Base-by-base conservation (phyloP, 1,140 invertebrate genomes). In the Sycobia sp. region DNA sequence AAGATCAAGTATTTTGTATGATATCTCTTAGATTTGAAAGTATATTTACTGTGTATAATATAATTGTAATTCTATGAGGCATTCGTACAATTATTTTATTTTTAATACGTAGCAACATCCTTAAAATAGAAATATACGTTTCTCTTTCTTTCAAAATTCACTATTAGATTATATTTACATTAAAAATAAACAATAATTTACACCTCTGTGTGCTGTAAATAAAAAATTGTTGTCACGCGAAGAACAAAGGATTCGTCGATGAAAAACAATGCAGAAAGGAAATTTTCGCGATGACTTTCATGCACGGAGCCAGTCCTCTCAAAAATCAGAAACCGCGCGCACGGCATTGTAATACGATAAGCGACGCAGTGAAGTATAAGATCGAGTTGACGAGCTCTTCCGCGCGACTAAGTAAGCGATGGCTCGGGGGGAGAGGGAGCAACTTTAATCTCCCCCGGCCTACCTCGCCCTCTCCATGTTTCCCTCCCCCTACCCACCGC, bases 321-420 rank as follows among this genome's bases (percentile, higher is more conserved):
- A 11, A 20, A 27, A 51, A 46, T 54, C 25, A 54, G 47, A 56
- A 46, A 53, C 13, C 7, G 14, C 22, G 44, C n/a, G 29, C 43
- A 44, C 18, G 14, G 16, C 29, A 23, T 43, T 36, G 41, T 23
- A 55, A 55, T n/a, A 38, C 34, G 50, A 56, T 62, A 55, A 55
- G 51, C 51, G 27, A 11, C 13, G 7, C 51, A 49, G 22, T 13
- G 38, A 36, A 55, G 43, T 20, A 39, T 41, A 49, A 54, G 39
- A 62, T 29, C 51, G 41, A 39, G 32, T 49, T 49, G 29, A 62
- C 29, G 59, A 62, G 50, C 39, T 54, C 50, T 62, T 53, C 39
- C 32, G 16, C 59, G 41, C 29, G 39, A 62, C 36, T 62, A 46
- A 46, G 47, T 54, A 27, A n/a, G 39, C 27, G 49, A 61, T 53